Base-by-base conservation (phyloP, 2,888 invertebrate species). In the Limnephilus auricula region DNA sequence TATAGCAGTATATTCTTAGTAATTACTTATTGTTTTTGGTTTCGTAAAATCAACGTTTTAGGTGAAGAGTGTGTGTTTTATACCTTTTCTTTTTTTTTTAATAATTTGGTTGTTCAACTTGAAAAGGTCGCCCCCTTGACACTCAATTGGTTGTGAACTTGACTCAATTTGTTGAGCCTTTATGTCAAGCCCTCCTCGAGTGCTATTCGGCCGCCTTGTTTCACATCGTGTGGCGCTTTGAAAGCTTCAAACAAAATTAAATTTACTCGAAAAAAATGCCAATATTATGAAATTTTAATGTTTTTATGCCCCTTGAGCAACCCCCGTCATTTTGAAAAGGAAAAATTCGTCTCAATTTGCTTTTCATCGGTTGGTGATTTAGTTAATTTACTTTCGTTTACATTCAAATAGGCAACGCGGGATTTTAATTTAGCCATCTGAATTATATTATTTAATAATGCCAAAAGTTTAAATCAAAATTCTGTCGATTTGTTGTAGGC, bases 131-230 rank as follows among this genome's bases (percentile, higher is more conserved):
- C 37, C 31, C 45, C 85, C 84, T 85, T 85, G 65, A n/a, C 31
- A 12, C 30, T 85, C 85, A 45, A 85, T 85, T 85, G 85, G 85
- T 85, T 30, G 45, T 87, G 78, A 32, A 65, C 78, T 50, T 87
- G 15, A 87, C 30, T 87, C 78, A 86, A 25, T 31, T 65, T 78
- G 78, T 50, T 31, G 87, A 34, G 78, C 87, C 34, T 50, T 87
- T 78, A 65, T 87, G 87, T 34, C 31, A 32, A 87, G 87, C n/a
- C 87, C 25, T 34, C 15, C 78, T 30, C 78, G 65, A 87, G 65
- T 32, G 78, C 65, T 9, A 18, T 37, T 78, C 45, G 50, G 25
- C 40, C n/a, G 12, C 34, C 65, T 78, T 37, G 78, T 32, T 78
- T 32, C 34, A 25, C 34, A 32, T 34, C 31, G 32, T 30, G 65